Percentiles rank a stretch among this genome's conserved stretches.
phyloP scores from a whole-genome alignment of 2,113 vertebrate species.

The Chionodraco myersi region DNA sequence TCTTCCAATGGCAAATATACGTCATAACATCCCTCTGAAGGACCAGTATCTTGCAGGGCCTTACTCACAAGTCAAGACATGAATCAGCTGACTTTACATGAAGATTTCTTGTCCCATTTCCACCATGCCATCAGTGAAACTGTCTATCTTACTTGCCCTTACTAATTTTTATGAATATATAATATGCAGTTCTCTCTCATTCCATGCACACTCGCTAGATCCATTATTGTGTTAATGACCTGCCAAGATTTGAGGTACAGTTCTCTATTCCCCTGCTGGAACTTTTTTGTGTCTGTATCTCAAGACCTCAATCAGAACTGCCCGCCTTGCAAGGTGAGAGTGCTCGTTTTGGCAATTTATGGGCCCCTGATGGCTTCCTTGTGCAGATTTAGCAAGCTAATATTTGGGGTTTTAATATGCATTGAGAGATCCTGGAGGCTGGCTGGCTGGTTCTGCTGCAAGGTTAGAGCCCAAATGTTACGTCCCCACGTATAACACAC shows the following conservation, averaged over 20 bases:
- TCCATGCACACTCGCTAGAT: conserved; percentile 24
- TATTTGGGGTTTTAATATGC: conserved; percentile 63
- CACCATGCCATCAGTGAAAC: conserved; percentile 21
- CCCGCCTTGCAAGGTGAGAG: conserved; percentile 51
- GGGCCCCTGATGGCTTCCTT: conserved; percentile 34
- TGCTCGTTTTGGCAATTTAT: conserved; percentile 57
- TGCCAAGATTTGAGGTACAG: conserved; percentile 40
- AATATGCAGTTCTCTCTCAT: conserved; percentile 18
- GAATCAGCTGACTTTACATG: neutral
- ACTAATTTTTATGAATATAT: conserved; percentile 14
- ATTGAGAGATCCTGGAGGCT: conserved; percentile 23
- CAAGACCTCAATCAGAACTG: conserved; percentile 38
- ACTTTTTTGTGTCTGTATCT: conserved; percentile 38
- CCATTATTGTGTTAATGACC: conserved; percentile 50
- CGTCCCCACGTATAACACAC: neutral
- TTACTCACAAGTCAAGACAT: conserved; percentile 9
- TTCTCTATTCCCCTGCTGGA: conserved; percentile 21
- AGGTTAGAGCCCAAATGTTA: neutral
- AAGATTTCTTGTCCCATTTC: conserved; percentile 22
- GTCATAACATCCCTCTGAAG: conserved; percentile 34
- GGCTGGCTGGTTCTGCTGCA: neutral
- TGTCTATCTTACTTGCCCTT: conserved; percentile 23
- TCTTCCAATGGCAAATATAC: conserved; percentile 32
- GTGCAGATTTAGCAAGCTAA: conserved; percentile 57
- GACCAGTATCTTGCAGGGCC: conserved; percentile 33